Percentiles rank a stretch among this genome's conserved stretches.
phyloP scores from a whole-genome alignment of 1,140 invertebrate species.

The Pectinophora gossypiella region DNA sequence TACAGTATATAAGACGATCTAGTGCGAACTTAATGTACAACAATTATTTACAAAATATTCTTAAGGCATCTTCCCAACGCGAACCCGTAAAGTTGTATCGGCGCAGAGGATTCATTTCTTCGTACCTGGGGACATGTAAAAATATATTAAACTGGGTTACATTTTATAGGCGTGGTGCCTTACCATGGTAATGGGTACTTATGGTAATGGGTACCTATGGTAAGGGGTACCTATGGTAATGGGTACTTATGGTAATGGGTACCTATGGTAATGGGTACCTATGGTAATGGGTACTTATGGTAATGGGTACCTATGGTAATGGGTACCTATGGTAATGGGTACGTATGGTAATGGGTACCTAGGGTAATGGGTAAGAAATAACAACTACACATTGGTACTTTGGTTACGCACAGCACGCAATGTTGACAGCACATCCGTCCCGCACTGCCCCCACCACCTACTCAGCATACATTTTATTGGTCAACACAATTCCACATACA shows the following conservation, averaged over 20 bases:
- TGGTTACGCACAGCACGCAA: too few species aligned
- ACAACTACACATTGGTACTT: too few species aligned
- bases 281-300: neutral
- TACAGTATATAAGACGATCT: neutral
- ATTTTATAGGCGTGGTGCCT: neutral
- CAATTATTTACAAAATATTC: constrained; percentile 5
- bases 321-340: neutral
- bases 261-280: neutral
- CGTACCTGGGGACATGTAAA: neutral
- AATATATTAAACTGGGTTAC: neutral
- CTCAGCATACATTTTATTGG: too few species aligned
- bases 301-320: neutral
- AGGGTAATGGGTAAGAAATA: neutral
- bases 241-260: neutral
- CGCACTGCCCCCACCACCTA: too few species aligned
- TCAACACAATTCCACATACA: too few species aligned
- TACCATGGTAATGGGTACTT: neutral
- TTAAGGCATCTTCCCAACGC: neutral
- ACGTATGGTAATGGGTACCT: neutral
- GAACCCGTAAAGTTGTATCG: neutral
- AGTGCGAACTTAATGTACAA: constrained; percentile 1
- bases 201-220: neutral
- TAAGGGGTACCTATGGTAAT: neutral
- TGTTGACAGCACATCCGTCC: too few species aligned
- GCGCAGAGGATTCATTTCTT: neutral